Evolutionary conservation across 2,797 vertebrate species (phyloP).

Genomic region (Poeciliopsis turneri): DNA sequence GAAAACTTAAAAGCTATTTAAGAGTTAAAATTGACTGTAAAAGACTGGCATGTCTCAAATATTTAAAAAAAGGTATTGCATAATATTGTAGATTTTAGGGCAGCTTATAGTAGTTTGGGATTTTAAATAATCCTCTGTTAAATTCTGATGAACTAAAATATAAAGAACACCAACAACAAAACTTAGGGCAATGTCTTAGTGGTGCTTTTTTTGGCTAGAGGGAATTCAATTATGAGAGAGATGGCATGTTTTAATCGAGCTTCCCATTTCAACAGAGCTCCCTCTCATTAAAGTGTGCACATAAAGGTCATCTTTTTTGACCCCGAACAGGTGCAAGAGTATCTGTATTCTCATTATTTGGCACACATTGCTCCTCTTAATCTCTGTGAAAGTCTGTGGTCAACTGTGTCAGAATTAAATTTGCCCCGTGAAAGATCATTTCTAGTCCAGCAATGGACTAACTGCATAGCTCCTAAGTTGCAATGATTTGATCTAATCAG

Average conservation of each 20-base stretch:
- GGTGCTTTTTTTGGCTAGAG: background rate
- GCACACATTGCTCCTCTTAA: constrained; percentile 47
- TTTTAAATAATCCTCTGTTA: background rate
- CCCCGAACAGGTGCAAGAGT: background rate
- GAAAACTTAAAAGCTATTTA: too few species aligned
- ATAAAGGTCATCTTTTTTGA: constrained; percentile 6
- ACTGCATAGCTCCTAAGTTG: constrained; percentile 38
- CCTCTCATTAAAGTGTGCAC: background rate
- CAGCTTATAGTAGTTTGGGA: background rate
- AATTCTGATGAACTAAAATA: background rate
- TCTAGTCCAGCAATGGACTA: constrained; percentile 37
- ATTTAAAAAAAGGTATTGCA: too few species aligned
- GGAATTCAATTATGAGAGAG: background rate
- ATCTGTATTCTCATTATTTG: constrained; percentile 48
- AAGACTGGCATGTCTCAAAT: too few species aligned
- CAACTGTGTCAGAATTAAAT: constrained; percentile 41
- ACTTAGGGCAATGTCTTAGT: background rate
- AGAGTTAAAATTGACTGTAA: too few species aligned
- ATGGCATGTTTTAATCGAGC: background rate
- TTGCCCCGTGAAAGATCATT: constrained; percentile 34
- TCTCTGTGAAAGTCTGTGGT: background rate
- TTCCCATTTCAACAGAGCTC: background rate
- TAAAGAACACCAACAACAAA: background rate
- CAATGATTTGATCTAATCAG: constrained; percentile 51
- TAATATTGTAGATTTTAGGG: background rate